Percentiles rank a stretch among this genome's conserved stretches.
These are phyloP conservation scores for Melieria picta DNA, from an alignment of 2,888 invertebrate species.

Conservation along the genomic window DNA sequence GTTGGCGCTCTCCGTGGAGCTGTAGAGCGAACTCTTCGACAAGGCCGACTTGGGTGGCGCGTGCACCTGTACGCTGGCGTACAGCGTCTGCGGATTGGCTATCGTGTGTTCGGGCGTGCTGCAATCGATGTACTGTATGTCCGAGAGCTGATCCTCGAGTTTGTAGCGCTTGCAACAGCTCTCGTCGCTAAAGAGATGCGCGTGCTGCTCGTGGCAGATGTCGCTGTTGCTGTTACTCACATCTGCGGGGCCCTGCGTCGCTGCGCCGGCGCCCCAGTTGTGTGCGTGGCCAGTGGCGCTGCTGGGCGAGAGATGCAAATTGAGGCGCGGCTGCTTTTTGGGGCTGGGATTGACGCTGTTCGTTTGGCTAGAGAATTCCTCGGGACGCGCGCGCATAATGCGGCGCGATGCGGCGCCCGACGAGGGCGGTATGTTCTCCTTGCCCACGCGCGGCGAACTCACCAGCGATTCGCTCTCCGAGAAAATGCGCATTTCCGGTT, in stretches of 20 bases:
- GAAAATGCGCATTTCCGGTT: conserved; percentile 86
- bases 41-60: conserved; percentile 58
- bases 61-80: conserved; percentile 64
- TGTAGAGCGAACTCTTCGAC: conserved; percentile 46
- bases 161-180: conserved; percentile 74
- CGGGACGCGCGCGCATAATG: conserved; percentile 69
- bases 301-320: conserved; percentile 62
- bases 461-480: conserved; percentile 85
- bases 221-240: conserved; percentile 26
- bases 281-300: conserved; percentile 44
- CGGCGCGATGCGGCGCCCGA: conserved; percentile 62
- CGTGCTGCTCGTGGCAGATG: conserved; percentile 53
- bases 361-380: conserved; percentile 69
- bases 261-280: conserved; percentile 40
- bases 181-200: conserved; percentile 63
- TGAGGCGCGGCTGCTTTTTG: conserved; percentile 71
- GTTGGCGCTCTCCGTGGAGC: conserved; percentile 40
- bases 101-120: conserved; percentile 74
- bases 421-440: conserved; percentile 65
- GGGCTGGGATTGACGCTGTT: conserved; percentile 72
- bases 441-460: conserved; percentile 69
- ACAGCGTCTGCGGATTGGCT: conserved; percentile 57
- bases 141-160: conserved; percentile 81
- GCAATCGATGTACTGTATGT: conserved; percentile 85
- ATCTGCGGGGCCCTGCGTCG: conserved; percentile 13